Conservation (phyloP, 2,888 invertebrate species). For the Apamea epomidion region DNA sequence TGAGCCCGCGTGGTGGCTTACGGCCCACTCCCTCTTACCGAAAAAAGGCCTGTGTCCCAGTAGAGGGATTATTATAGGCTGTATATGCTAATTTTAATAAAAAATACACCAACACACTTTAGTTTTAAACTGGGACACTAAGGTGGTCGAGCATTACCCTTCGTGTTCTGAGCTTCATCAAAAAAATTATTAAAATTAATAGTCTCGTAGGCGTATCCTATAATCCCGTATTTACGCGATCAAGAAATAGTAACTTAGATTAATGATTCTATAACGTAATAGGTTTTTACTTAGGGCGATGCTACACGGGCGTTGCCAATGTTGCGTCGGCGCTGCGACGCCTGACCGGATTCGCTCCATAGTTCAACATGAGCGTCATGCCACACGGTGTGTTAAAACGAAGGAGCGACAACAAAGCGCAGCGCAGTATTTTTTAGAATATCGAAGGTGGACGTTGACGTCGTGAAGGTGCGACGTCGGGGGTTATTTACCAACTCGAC, state of each 20-base stretch:
- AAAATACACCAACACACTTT: too few species aligned
- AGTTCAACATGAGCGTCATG: too few species aligned
- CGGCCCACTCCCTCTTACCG: neutral
- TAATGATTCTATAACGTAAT: conserved; percentile 35
- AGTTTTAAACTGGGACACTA: too few species aligned
- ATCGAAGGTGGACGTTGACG: too few species aligned
- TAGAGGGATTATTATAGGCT: neutral
- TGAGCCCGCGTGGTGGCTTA: neutral
- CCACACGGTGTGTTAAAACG: too few species aligned
- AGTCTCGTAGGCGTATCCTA: neutral
- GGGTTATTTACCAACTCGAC: too few species aligned
- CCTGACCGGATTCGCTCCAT: neutral
- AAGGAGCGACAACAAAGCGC: too few species aligned
- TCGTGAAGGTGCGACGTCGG: too few species aligned
- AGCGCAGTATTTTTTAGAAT: too few species aligned
- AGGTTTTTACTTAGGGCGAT: conserved; percentile 1
- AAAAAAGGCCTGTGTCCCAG: neutral
- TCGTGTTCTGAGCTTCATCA: neutral
- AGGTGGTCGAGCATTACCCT: neutral
- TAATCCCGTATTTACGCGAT: neutral
- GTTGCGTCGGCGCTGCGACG: neutral
- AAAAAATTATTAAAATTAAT: conserved; percentile 4
- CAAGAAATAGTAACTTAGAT: conserved; percentile 26
- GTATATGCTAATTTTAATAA: neutral
- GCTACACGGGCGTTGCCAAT: neutral